Evolutionary conservation across 2,113 vertebrate genomes (phyloP).

Genomic region (Okapia johnstoni): DNA sequence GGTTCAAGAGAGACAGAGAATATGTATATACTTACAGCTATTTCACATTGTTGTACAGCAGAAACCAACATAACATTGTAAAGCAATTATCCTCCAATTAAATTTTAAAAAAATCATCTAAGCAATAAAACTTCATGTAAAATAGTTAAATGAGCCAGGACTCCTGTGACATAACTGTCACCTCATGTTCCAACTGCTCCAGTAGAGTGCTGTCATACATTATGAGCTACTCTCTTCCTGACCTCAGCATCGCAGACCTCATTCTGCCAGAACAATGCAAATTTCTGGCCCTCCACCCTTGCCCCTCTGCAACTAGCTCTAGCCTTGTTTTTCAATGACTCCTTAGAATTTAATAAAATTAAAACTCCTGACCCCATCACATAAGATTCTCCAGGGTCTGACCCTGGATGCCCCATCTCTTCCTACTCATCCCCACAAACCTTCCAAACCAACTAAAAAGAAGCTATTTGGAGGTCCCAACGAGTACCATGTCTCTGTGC

Average conservation of each 20-base stretch:
- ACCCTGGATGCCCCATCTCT: background rate
- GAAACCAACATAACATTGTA: background rate
- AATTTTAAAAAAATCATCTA: background rate
- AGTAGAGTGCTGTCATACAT: background rate
- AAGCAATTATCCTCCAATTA: background rate
- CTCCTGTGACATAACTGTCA: background rate
- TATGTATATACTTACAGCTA: background rate
- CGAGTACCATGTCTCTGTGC: background rate
- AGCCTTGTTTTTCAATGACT: background rate
- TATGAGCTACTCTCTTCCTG: background rate
- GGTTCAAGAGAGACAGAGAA: background rate
- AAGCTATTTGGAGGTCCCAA: background rate
- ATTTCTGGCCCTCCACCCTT: background rate
- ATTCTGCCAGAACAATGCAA: background rate
- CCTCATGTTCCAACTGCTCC: background rate
- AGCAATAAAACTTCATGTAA: background rate
- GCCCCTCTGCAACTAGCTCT: background rate
- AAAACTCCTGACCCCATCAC: background rate
- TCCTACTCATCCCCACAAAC: background rate
- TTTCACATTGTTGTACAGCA: background rate
- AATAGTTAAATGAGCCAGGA: background rate
- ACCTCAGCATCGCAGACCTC: background rate
- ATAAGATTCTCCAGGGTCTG: background rate
- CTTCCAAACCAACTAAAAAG: background rate
- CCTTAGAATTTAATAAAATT: background rate